Evolutionary conservation across 2,113 vertebrate species (phyloP).

Genomic region (Amblyornis subalaris): DNA sequence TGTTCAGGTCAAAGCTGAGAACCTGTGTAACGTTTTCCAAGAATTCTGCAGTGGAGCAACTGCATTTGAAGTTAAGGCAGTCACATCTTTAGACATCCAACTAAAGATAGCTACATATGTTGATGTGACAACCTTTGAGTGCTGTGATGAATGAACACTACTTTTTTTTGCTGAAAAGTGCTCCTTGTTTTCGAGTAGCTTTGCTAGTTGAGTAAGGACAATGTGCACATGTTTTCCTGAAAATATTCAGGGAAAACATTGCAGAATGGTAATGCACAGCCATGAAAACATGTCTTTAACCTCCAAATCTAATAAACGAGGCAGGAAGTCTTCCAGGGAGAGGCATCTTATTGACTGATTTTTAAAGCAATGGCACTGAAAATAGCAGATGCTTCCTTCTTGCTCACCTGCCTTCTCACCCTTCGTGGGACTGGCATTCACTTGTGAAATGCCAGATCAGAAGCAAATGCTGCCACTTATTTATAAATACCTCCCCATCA

Average conservation of each 20-base stretch:
- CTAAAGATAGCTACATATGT: not conserved
- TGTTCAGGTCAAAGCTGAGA: not conserved
- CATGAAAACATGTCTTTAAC: not conserved
- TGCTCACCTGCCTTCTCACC: not conserved
- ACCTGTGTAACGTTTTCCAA: not conserved
- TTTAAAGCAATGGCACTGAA: constrained; percentile 4
- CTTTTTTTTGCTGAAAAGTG: not conserved
- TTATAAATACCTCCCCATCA: constrained; percentile 5
- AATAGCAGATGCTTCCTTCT: not conserved
- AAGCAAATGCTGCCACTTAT: not conserved
- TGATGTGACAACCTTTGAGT: not conserved
- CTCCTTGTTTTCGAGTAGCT: not conserved
- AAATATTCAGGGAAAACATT: not conserved
- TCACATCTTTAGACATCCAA: not conserved
- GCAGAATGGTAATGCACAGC: not conserved
- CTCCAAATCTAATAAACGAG: not conserved
- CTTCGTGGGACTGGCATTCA: not conserved
- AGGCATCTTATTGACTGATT: not conserved
- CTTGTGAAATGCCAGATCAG: not conserved
- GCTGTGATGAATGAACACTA: not conserved
- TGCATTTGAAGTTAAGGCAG: not conserved
- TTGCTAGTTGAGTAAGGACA: not conserved
- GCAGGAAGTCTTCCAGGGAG: not conserved
- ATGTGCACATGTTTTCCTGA: not conserved
- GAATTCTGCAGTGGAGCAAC: not conserved